These are phyloP conservation scores for Anolis apletophallus DNA, from an alignment of 2,797 vertebrate species.

Conservation along the genomic window DNA sequence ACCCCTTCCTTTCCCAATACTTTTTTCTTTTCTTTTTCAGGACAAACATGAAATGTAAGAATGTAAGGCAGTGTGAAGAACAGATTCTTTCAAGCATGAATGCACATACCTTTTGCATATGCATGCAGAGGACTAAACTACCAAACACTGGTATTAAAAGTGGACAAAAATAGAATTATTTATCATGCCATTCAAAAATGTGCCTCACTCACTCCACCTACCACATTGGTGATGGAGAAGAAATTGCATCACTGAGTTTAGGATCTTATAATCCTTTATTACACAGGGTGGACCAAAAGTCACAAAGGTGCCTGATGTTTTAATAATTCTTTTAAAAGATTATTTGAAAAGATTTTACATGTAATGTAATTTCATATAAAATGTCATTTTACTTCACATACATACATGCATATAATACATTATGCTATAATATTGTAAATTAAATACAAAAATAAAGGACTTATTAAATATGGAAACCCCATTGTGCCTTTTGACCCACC, in stretches of 20 bases:
- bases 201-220: background rate
- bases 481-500: too few relatives aligned
- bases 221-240: background rate
- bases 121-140: background rate
- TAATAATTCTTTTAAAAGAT: too few relatives aligned
- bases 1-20: background rate
- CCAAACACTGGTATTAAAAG: background rate
- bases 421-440: too few relatives aligned
- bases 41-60: background rate
- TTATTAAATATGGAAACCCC: too few relatives aligned
- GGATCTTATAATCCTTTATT: background rate
- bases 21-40: constrained; percentile 3
- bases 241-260: background rate
- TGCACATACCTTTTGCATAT: too few relatives aligned
- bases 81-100: background rate
- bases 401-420: too few relatives aligned
- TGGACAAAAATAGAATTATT: background rate
- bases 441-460: too few relatives aligned
- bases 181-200: background rate
- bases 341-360: too few relatives aligned
- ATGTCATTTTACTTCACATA: too few relatives aligned
- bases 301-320: too few relatives aligned
- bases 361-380: too few relatives aligned
- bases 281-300: too few relatives aligned
- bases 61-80: background rate